Base-by-base conservation (phyloP, 2,113 vertebrate genomes). In the Muntiacus muntjak region DNA sequence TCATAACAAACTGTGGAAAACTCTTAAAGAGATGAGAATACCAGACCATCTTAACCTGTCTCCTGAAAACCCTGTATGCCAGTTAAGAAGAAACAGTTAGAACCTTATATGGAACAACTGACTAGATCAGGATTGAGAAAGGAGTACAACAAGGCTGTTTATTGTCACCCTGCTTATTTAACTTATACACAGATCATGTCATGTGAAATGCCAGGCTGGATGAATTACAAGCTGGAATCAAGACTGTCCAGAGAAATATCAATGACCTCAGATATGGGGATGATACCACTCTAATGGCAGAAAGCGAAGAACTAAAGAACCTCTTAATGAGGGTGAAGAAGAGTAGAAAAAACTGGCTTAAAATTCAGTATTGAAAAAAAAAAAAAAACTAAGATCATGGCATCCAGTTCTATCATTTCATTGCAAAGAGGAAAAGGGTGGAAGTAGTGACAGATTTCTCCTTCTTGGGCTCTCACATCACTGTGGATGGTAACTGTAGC, bases 261-360 rank as follows among this genome's bases (percentile, higher is more conserved):
- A 43, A 43, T 6, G 26, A 26, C 71, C 71, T 43, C 71, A 43
- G 40, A 43, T 43, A 43, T 26, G 40, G 23, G 71, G 12, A 43
- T 76, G 71, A 43, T 76, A 76, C 25, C 12, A 76, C 23, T 76
- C 40, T 76, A 76, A 40, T 6, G 10, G 19, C 67, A 74, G 67
- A 74, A 43, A 43, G 6, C 0, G 1, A 76, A 76, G 71, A 43
- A 43, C 36, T 76, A 43, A 43, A 76, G 12, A 76, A 43, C 6
- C 40, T 43, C 40, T 26, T 76, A 43, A 76, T 76, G 71, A 76
- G 12, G 36, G 71, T 43, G 40, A 76, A 26, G 21, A 13, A 43
- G 21, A 76, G 71, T 26, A 36, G 7, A 43, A 43, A 43, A 43
- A 26, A 4, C 40, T 43, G 23, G 40, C 71, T 33, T 43, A 76